Percentiles rank a stretch among this genome's conserved stretches.
phyloP scores from a whole-genome alignment of 2,888 invertebrate genomes.

The Drosophila setosimentum region DNA sequence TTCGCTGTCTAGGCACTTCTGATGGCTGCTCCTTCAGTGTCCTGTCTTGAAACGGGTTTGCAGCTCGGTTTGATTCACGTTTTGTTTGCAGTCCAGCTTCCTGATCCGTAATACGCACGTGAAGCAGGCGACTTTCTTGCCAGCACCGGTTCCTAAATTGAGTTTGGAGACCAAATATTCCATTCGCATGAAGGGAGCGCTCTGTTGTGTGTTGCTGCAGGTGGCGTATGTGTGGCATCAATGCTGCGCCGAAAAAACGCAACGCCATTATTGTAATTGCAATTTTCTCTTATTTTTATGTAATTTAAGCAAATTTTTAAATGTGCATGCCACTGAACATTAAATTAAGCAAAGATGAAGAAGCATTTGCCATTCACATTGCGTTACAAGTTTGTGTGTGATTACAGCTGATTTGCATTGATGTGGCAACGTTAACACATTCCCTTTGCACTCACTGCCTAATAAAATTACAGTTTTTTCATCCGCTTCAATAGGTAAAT shows the following conservation, averaged over 20 bases:
- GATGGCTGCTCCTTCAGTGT: neutral
- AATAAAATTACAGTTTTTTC: conserved; percentile 25
- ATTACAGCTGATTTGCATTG: conserved; percentile 31
- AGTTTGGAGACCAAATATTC: conserved; percentile 1
- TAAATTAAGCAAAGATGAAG: conserved; percentile 10
- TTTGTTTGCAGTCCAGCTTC: conserved; percentile 69
- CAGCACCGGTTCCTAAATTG: neutral
- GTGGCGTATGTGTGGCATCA: conserved; percentile 38
- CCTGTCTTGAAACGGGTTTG: conserved; percentile 32
- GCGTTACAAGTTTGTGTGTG: conserved; percentile 3
- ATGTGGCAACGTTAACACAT: conserved; percentile 47
- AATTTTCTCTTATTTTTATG: conserved; percentile 55
- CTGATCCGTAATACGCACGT: conserved; percentile 76
- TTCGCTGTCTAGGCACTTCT: neutral
- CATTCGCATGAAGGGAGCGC: conserved; percentile 3
- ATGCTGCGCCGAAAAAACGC: conserved; percentile 52
- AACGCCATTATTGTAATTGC: conserved; percentile 51
- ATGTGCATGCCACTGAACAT: conserved; percentile 32
- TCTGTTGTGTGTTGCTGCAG: conserved; percentile 13
- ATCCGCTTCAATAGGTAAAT: conserved; percentile 21
- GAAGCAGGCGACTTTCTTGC: conserved; percentile 48
- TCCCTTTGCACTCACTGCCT: conserved; percentile 22
- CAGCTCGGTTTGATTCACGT: conserved; percentile 57
- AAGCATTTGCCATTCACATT: conserved; percentile 20
- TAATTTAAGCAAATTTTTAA: conserved; percentile 57